phyloP scores from a whole-genome alignment of 2,113 vertebrate species.

The Nerophis lumbriciformis region DNA sequence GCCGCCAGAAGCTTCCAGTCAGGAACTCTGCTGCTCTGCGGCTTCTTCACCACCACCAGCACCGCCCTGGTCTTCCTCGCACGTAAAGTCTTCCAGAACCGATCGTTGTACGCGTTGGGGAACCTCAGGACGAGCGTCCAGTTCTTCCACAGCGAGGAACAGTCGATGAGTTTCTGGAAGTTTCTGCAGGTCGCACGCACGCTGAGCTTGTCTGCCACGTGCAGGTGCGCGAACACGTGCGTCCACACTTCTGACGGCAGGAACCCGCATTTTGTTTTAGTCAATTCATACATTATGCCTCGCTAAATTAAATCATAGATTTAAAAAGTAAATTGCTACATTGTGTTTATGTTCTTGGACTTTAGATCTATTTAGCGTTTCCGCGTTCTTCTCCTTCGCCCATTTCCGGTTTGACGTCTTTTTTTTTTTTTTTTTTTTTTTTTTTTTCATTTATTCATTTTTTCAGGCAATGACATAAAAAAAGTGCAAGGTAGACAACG shows the following conservation, averaged over 20 bases:
- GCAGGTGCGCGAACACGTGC: slow-evolving; percentile 39
- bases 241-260: slow-evolving; percentile 49
- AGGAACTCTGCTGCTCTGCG: slow-evolving; percentile 10
- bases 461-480: too few species aligned
- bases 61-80: slow-evolving; percentile 30
- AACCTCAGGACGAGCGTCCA: slow-evolving; percentile 36
- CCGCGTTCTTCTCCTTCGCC: too few species aligned
- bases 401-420: too few species aligned
- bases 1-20: slow-evolving; percentile 23
- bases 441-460: too few species aligned
- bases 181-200: slow-evolving; percentile 39
- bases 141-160: slow-evolving; percentile 48
- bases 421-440: too few species aligned
- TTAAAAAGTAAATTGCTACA: background rate
- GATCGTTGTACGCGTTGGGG: slow-evolving; percentile 22
- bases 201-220: slow-evolving; percentile 38
- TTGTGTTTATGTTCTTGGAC: too few species aligned
- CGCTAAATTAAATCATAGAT: background rate
- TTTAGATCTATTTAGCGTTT: too few species aligned
- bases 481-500: too few species aligned
- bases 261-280: background rate
- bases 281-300: background rate
- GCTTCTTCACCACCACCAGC: slow-evolving; percentile 32
- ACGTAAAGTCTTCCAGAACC: slow-evolving; percentile 53
- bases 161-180: slow-evolving; percentile 47